Evolutionary conservation across 2,888 invertebrate species (phyloP), one percentile per base, ranked within the genome.

Genomic region (Hypomecis punctinalis): DNA sequence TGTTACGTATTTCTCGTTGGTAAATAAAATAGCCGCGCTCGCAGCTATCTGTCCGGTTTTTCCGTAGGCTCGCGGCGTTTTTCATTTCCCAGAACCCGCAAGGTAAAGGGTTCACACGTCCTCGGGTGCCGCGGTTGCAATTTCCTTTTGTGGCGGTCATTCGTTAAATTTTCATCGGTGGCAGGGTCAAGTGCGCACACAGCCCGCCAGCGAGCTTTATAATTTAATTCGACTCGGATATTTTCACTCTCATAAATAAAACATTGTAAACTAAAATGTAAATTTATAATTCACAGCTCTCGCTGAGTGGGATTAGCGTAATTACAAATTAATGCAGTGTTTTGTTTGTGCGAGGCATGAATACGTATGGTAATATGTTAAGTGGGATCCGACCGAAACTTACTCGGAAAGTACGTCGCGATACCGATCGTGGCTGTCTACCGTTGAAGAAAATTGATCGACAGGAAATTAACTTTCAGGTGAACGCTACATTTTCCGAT

Each of bases 151-250:
- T 82, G 84, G 84, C 79, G 76, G 76, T 76, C 81, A 82, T 86
- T 87, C 86, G 86, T 88, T 88, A 88, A 88, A 85, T 80, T 87
- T 88, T 86, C 84, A 88, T 81, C 75, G 78, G 76, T 65, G 75
- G 78, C 73, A 76, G 83, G 82, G 81, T 82, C 81, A 84, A 83
- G 82, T 76, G 76, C 76, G 70, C 73, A 74, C 73, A 76, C 70
- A 72, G 75, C 66, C 66, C 70, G 71, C 76, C 69, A 59, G 69
- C 70, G 75, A 63, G 78, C 76, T 84, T 78, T 77, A 84, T 83
- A 82, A 85, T 84, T 84, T 82, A 82, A 84, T 84, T 82, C 81
- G 67, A 75, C 70, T 73, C 75, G 79, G 78, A 83, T 83, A 83
- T 82, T 83, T 84, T 79, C 75, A 72, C 71, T 67, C 73, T 78